Conservation (phyloP, 1,140 invertebrate species). For the Probaryconus sp. region DNA sequence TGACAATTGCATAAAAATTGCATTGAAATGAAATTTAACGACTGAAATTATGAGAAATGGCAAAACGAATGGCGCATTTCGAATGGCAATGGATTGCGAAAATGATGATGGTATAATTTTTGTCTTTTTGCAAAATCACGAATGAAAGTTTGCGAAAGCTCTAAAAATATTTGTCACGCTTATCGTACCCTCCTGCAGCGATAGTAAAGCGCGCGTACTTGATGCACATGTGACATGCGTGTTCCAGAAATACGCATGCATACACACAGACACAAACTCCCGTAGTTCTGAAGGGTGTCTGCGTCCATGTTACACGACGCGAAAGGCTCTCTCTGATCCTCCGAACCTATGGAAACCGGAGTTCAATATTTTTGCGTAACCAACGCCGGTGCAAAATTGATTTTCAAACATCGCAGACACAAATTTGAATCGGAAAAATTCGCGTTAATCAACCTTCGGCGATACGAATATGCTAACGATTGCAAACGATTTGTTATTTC, state of each 20-base stretch:
- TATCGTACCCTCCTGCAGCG: slow-evolving; percentile 55
- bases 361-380: not conserved
- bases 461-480: too few species aligned
- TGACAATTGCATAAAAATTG: not conserved
- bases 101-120: too few species aligned
- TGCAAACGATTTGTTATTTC: too few species aligned
- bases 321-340: slow-evolving; percentile 6
- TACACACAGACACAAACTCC: slow-evolving; percentile 33
- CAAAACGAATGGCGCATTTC: too few species aligned
- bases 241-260: slow-evolving; percentile 53
- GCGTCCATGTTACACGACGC: slow-evolving; percentile 69
- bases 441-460: too few species aligned
- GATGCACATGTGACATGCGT: slow-evolving; percentile 65
- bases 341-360: not conserved
- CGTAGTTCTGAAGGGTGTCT: slow-evolving; percentile 69
- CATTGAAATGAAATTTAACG: not conserved
- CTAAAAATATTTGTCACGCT: slow-evolving; percentile 64
- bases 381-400: too few species aligned
- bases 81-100: too few species aligned
- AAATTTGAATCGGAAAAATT: too few species aligned
- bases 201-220: slow-evolving; percentile 55
- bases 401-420: too few species aligned
- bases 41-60: too few species aligned
- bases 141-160: slow-evolving; percentile 23
- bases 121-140: too few species aligned